Evolutionary conservation across 2,113 vertebrate genomes (phyloP).

Genomic region (Urocitellus parryii): DNA sequence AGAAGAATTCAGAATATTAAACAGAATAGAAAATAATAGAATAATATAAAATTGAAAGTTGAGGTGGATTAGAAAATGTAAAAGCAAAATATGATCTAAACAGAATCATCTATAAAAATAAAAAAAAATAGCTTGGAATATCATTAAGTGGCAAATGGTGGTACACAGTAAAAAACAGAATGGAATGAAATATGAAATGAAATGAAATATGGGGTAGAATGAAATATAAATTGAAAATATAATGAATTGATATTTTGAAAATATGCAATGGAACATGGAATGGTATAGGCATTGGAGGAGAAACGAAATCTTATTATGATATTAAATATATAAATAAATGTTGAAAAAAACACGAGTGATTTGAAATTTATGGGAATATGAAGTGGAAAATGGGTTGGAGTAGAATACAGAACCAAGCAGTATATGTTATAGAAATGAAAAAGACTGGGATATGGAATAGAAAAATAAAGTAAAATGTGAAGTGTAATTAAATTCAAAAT

Average conservation of each 20-base stretch:
- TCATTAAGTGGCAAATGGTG: neutral
- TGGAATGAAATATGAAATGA: neutral
- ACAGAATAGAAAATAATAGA: neutral
- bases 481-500: neutral
- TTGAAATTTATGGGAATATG: neutral
- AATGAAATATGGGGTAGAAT: neutral
- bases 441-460: neutral
- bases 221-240: neutral
- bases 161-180: neutral
- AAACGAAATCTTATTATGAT: neutral
- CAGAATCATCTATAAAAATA: neutral
- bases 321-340: neutral
- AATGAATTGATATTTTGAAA: neutral
- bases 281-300: neutral
- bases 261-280: neutral
- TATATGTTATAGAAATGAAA: neutral
- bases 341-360: neutral
- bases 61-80: neutral
- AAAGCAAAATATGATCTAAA: neutral
- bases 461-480: neutral
- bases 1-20: neutral
- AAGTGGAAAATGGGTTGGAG: neutral
- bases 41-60: neutral
- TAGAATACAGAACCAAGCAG: neutral
- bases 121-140: neutral